Evolutionary conservation across 2,797 vertebrate species (phyloP), one percentile per base, ranked within the genome.

Genomic region (Aviceda leuphotes): DNA sequence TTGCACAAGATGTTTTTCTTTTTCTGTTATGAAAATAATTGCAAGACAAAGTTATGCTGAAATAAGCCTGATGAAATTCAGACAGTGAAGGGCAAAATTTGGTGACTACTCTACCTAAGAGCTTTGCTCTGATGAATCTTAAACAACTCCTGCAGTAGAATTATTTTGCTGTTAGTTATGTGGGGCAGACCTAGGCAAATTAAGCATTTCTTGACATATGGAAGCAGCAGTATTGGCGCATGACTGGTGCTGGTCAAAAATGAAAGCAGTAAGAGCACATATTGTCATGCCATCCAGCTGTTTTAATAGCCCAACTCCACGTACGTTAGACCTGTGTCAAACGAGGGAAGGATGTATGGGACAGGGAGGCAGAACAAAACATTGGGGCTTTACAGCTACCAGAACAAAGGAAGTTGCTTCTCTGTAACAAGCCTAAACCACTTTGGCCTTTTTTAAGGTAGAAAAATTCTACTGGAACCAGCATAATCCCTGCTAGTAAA

Each of bases 201-300:
- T 6, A 67, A 63, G 19, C 22, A 41, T 24, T 56, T 66, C 43
- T 28, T 20, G 43, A n/a, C 35, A 56, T 41, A 25, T 4, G 17
- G 37, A 83, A 72, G 56, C 56, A 83, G 33, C 37, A 70, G 24
- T 26, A 56, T 22, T 54, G 49, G 26, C 21, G 46, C 37, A 33
- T 2, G 19, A 49, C 68, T 54, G 35, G 39, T 24, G 26, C 33
- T n/a, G 28, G 31, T 56, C 44, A 82, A 35, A 94, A 83, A 41
- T 17, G 2, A 65, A 43, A 66, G 46, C 33, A 33, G 9, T 22
- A 47, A 58, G 52, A 71, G 31, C 13, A 62, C 12, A 63, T 39
- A 31, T 3, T 3, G 1, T 31, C 6, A 0, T 26, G 35, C 31
- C 50, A 47, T 15, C 11, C 15, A 3, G 16, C 3, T 77, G 12